These are phyloP conservation scores for Galerucella nymphaeae DNA, from an alignment of 2,888 invertebrate genomes.

Conservation along the genomic window DNA sequence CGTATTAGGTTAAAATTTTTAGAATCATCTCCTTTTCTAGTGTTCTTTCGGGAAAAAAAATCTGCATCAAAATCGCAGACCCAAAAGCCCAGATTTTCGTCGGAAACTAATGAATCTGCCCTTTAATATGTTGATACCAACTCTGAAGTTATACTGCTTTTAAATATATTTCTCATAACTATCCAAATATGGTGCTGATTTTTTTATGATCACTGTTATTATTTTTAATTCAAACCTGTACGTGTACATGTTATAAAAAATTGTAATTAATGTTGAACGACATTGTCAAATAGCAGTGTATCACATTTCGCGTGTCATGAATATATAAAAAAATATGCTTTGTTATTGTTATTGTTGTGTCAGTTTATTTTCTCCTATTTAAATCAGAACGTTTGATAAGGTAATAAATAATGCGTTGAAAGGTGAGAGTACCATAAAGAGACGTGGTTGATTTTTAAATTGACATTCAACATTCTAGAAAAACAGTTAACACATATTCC, in stretches of 20 bases:
- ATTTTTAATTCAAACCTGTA: neutral
- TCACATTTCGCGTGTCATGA: neutral
- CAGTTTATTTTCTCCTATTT: slow-evolving; percentile 7
- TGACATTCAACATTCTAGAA: neutral
- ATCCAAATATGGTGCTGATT: too few species aligned
- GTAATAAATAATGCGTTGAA: slow-evolving; percentile 3
- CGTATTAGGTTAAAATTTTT: too few species aligned
- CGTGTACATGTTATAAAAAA: neutral
- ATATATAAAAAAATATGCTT: neutral
- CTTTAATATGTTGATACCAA: too few species aligned
- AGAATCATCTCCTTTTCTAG: too few species aligned
- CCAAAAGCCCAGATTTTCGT: too few species aligned
- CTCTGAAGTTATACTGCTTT: too few species aligned
- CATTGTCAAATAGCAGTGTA: neutral
- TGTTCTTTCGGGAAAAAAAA: too few species aligned
- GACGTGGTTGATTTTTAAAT: slow-evolving; percentile 10
- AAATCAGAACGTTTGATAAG: slow-evolving; percentile 7
- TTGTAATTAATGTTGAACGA: neutral
- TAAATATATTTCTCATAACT: too few species aligned
- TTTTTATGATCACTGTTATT: too few species aligned
- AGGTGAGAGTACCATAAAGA: slow-evolving; percentile 8
- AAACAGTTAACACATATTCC: slow-evolving; percentile 1
- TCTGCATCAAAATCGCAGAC: too few species aligned
- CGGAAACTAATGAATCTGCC: too few species aligned
- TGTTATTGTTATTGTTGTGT: slow-evolving; percentile 1